phyloP scores from a whole-genome alignment of 2,797 vertebrate species.

The Paedocypris micromegethes region DNA sequence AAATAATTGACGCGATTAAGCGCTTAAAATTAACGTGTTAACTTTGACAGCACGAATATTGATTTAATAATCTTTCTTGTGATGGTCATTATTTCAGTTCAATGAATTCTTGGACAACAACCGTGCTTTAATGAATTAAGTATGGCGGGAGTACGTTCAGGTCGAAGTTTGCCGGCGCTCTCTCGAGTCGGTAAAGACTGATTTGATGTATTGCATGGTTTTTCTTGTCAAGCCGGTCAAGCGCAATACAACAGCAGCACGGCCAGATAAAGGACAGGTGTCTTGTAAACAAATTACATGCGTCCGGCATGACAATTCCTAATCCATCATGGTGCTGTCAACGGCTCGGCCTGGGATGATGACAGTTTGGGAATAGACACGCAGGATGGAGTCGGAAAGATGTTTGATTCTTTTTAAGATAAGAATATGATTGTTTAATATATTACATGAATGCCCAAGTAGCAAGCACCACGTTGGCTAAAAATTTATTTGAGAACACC shows the following conservation, averaged over 20 bases:
- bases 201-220: constrained; percentile 67
- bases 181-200: neutral
- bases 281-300: constrained; percentile 78
- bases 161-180: constrained; percentile 44
- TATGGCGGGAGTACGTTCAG: constrained; percentile 63
- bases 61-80: too few relatives aligned
- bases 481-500: too few relatives aligned
- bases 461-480: too few relatives aligned
- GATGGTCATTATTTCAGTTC: too few relatives aligned
- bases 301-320: constrained; percentile 77
- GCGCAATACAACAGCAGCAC: constrained; percentile 63
- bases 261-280: constrained; percentile 72
- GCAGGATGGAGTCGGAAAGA: too few relatives aligned
- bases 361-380: constrained; percentile 61
- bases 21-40: too few relatives aligned
- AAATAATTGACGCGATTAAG: too few relatives aligned
- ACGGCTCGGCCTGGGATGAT: constrained; percentile 60
- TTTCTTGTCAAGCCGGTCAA: constrained; percentile 54
- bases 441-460: too few relatives aligned
- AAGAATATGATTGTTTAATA: too few relatives aligned
- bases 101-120: constrained; percentile 61
- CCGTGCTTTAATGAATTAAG: constrained; percentile 73
- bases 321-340: constrained; percentile 80
- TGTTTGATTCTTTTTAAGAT: too few relatives aligned
- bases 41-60: too few relatives aligned